Evolutionary conservation across 2,888 invertebrate genomes (phyloP).

Genomic region (Branchinecta sandiegonensis): DNA sequence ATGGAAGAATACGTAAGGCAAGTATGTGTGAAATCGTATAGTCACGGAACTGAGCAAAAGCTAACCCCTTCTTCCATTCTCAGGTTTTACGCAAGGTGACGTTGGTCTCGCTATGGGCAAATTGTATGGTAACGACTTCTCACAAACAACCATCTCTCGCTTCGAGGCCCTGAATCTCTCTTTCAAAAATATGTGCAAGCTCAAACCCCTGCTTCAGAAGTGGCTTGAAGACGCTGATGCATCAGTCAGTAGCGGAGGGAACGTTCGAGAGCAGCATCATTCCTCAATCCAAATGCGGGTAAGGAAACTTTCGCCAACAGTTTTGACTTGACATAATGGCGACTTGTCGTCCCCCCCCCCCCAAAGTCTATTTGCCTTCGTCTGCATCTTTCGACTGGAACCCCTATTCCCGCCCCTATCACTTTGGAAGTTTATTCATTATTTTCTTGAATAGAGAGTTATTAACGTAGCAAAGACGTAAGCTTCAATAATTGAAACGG

Average conservation of each 20-base stretch:
- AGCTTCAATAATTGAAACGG: too few species aligned
- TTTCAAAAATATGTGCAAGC: constrained; percentile 99
- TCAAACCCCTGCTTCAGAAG: constrained; percentile 91
- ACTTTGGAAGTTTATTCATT: too few species aligned
- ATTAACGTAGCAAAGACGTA: too few species aligned
- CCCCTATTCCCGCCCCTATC: too few species aligned
- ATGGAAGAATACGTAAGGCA: too few species aligned
- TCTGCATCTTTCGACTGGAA: too few species aligned
- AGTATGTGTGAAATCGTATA: not conserved
- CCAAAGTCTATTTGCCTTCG: too few species aligned
- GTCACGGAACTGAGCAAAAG: not conserved
- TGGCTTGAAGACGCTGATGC: constrained; percentile 92
- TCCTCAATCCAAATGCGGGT: not conserved
- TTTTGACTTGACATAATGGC: too few species aligned
- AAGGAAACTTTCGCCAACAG: not conserved
- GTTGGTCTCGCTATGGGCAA: constrained; percentile 98
- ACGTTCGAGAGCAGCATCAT: constrained; percentile 7
- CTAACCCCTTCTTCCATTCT: constrained; percentile 26
- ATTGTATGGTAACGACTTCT: constrained; percentile 95
- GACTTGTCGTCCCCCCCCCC: too few species aligned
- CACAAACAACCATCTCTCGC: constrained; percentile 94
- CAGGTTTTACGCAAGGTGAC: constrained; percentile 96
- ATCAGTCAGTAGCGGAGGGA: constrained; percentile 37
- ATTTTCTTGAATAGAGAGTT: too few species aligned
- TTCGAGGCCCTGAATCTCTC: constrained; percentile 96